phyloP scores from a whole-genome alignment of 2,797 vertebrate species.

The Zonotrichia albicollis region DNA sequence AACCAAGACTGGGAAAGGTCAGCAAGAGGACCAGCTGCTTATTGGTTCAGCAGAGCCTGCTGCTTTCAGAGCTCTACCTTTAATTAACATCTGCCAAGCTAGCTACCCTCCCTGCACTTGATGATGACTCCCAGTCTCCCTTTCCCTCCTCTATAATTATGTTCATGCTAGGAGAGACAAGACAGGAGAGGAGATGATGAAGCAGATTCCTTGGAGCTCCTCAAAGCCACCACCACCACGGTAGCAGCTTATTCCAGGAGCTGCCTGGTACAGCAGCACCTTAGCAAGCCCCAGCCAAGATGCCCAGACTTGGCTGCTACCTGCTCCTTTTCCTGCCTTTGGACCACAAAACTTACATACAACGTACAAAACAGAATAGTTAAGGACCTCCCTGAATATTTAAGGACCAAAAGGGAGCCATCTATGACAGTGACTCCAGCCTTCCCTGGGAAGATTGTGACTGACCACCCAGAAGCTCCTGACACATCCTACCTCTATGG shows the following conservation, averaged over 20 bases:
- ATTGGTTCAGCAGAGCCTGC: not conserved
- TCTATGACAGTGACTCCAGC: not conserved
- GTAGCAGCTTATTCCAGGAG: not conserved
- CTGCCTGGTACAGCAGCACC: not conserved
- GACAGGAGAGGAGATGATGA: not conserved
- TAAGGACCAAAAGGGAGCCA: not conserved
- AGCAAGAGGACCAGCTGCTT: not conserved
- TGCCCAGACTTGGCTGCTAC: not conserved
- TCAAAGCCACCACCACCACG: not conserved
- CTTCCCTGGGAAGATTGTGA: not conserved
- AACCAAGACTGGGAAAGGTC: slow-evolving; percentile 11
- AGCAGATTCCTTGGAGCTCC: not conserved
- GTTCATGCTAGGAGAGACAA: not conserved
- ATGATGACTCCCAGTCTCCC: not conserved
- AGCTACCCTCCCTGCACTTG: not conserved
- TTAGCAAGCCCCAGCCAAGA: not conserved
- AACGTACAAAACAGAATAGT: not conserved
- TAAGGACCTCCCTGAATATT: not conserved
- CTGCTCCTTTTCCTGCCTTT: not conserved
- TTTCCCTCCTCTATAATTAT: slow-evolving; percentile 42
- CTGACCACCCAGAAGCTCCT: not conserved
- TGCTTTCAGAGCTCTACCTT: not conserved
- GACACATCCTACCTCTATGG: not conserved
- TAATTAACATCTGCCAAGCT: slow-evolving; percentile 33
- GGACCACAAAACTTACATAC: not conserved